Percentiles rank a stretch among this genome's conserved stretches.
These are phyloP conservation scores for Neogobius melanostomus DNA, from an alignment of 2,113 vertebrate species.

Conservation along the genomic window DNA sequence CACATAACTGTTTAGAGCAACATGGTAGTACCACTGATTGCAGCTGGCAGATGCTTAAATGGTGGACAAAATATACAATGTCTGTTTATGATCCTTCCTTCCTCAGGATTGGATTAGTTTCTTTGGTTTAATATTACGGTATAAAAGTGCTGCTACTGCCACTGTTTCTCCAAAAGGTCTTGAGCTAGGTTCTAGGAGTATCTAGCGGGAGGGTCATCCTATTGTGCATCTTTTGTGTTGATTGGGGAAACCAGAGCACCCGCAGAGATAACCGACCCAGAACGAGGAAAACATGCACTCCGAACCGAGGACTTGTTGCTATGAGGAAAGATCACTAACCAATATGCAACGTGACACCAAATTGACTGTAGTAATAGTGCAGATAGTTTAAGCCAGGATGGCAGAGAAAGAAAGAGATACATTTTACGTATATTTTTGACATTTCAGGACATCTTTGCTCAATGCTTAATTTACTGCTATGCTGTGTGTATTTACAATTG, in stretches of 20 bases:
- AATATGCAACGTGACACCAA: too few species aligned
- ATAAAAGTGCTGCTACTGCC: neutral
- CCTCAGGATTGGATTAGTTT: neutral
- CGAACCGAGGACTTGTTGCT: too few species aligned
- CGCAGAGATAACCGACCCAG: too few species aligned
- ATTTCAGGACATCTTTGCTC: constrained; percentile 9
- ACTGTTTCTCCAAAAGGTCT: neutral
- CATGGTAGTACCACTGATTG: constrained; percentile 16
- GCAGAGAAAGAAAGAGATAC: too few species aligned
- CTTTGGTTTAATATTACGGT: neutral
- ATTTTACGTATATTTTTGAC: neutral
- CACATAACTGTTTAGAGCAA: constrained; percentile 40
- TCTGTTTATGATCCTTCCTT: neutral
- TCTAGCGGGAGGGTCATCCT: too few species aligned
- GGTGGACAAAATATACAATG: neutral
- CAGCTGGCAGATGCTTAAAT: constrained; percentile 10
- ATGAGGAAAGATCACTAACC: too few species aligned
- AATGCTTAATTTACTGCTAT: neutral
- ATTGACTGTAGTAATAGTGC: too few species aligned
- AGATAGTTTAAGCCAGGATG: too few species aligned
- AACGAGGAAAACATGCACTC: too few species aligned
- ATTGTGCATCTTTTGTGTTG: too few species aligned
- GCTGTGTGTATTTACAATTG: constrained; percentile 14
- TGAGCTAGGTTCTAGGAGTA: too few species aligned
- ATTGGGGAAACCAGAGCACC: too few species aligned